phyloP scores from a whole-genome alignment of 1,140 invertebrate species.

The Globodera ellingtonae region DNA sequence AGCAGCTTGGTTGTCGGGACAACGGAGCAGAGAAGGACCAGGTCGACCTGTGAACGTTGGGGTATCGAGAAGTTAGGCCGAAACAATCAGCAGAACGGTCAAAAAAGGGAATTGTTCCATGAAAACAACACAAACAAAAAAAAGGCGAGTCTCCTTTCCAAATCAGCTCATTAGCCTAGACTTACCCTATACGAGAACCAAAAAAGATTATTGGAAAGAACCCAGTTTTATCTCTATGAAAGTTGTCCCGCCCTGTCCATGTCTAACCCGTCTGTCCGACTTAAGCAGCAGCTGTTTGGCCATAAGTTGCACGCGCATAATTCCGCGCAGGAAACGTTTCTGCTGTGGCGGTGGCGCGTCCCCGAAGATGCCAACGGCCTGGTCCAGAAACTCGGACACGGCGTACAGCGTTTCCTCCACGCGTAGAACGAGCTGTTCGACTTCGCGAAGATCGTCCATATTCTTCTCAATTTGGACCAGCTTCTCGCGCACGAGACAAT shows the following conservation, averaged over 20 bases:
- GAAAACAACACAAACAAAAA: too few species aligned
- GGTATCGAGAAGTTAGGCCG: too few species aligned
- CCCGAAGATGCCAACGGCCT: neutral
- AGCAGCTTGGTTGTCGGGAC: slow-evolving; percentile 20
- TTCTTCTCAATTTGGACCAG: slow-evolving; percentile 5
- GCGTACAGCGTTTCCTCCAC: slow-evolving; percentile 18
- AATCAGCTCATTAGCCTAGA: too few species aligned
- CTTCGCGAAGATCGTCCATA: neutral
- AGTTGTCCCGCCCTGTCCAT: too few species aligned
- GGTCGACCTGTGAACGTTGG: neutral
- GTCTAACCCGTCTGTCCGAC: slow-evolving; percentile 13
- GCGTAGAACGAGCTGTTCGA: slow-evolving; percentile 10
- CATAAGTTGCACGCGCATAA: slow-evolving; percentile 16
- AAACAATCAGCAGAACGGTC: too few species aligned
- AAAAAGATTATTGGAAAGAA: too few species aligned
- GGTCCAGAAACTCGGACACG: slow-evolving; percentile 11
- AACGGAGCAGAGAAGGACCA: slow-evolving; percentile 19
- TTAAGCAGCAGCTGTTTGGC: slow-evolving; percentile 26
- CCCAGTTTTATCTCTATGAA: too few species aligned
- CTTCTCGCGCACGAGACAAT: slow-evolving; percentile 15
- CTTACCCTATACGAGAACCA: too few species aligned
- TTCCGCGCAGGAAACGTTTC: slow-evolving; percentile 11
- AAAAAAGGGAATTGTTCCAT: too few species aligned
- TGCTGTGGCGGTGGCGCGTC: neutral
- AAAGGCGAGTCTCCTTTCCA: too few species aligned